Base-by-base conservation (phyloP, 2,797 vertebrate species). In the Gymnoscopelus braueri region DNA sequence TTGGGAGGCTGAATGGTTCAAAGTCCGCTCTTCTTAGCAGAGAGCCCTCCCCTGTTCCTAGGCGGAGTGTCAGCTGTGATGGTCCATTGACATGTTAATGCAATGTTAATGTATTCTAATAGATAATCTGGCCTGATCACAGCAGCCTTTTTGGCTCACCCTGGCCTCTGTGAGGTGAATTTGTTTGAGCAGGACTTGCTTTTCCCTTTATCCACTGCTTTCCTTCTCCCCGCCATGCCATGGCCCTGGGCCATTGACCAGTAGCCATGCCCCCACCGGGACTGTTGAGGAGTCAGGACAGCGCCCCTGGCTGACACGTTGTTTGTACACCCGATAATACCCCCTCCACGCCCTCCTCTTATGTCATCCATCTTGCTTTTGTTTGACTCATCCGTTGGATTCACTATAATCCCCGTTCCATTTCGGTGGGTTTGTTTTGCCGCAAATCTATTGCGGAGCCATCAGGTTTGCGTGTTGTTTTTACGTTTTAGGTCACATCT, bases 81-180 rank as follows among this genome's bases (percentile, higher is more conserved):
- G 75, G 72, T 81, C 88, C 80, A 92, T 93, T 91, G 89, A 91
- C 90, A 90, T 90, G 89, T 85, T 90, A 92, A 91, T 92, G 83
- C 69, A 12, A 90, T 89, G 89, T 84, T 88, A 93, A 93, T 92
- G 72, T 88, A 89, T 91, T 92, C 91, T 78, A 78, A 87, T 86
- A 62, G 90, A 90, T 91, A 84, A 92, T 88, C 88, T 72, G 59
- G 80, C 63, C 69, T 84, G 84, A 90, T 91, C 88, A 85, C 86
- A 78, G 82, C 55, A 5, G 72, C 57, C 75, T 61, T 84, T 63
- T 77, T 77, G 63, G 68, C 78, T 85, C 60, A 54, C 62, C 26
- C 64, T 12, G 70, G 55, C 7, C 71, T 67, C 24, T 79, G 72
- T 61, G 80, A 82, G 77, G 72, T 80, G 81, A 86, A 84, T 85